Conservation (phyloP, 2,113 vertebrate species). For the Athene cunicularia region DNA sequence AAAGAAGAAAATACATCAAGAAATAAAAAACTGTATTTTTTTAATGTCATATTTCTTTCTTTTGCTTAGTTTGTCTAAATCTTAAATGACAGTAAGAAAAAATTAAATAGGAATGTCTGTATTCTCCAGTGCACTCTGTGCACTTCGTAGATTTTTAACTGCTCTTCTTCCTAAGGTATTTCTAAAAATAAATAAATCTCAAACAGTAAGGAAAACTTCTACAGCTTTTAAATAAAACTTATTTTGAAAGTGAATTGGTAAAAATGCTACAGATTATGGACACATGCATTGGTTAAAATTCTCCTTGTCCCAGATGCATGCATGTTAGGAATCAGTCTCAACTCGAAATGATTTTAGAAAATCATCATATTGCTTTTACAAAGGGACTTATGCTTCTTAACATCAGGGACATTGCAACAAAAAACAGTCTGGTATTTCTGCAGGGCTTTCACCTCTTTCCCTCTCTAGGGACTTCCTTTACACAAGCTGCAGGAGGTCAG, state of each 20-base stretch:
- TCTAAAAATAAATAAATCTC: neutral
- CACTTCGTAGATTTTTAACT: neutral
- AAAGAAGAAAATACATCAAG: neutral
- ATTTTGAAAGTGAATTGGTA: neutral
- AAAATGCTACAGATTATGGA: neutral
- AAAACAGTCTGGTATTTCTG: neutral
- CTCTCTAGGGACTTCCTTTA: neutral
- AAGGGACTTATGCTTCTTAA: neutral
- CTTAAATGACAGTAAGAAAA: neutral
- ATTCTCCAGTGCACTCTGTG: neutral
- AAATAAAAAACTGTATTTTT: neutral
- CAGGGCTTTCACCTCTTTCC: neutral
- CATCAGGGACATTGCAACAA: neutral
- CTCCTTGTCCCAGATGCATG: neutral
- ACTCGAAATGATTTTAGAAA: neutral
- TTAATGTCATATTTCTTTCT: neutral
- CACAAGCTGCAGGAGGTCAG: neutral
- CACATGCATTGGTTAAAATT: rapidly evolving
- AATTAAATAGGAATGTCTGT: neutral
- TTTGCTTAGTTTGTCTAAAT: neutral
- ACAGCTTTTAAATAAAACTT: neutral
- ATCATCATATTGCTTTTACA: neutral
- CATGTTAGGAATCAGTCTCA: neutral
- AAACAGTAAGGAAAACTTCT: neutral
- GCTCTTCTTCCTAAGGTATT: neutral